Base-by-base conservation (phyloP, 2,888 invertebrate genomes). In the Lepidochitona cinerea region DNA sequence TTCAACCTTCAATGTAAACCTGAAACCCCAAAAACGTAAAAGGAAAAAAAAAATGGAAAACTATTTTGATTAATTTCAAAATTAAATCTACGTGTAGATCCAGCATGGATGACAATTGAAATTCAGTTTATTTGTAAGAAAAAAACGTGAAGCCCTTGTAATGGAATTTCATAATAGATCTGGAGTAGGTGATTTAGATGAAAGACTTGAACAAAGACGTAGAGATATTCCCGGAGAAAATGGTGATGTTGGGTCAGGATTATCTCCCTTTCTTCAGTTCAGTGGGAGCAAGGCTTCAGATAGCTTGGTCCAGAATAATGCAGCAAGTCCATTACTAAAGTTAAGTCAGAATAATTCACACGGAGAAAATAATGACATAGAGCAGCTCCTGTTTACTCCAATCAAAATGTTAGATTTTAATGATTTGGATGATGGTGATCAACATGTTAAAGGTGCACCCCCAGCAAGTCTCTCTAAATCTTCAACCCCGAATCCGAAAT, bases 391-490 rank as follows among this genome's bases (percentile, higher is more conserved):
- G 37, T 66, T 66, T 29, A 32, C 66, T 9, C 66, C 66, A 37
- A 37, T 66, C 37, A 66, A 66, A 29, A 37, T 37, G 35, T 37
- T 66, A 14, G 37, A 66, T 36, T 66, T 66, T 66, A 35, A 37
- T 66, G 66, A 66, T 26, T 35, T 35, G 3, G 37, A 66, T 1
- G 66, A 35, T 3, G 37, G 23, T 12, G 66, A 35, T 32, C 32
- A 37, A 12, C 37, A 37, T 3, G 14, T 18, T 14, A 3, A 26
- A 35, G n/a, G n/a, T n/a, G 35, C n/a, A n/a, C 33, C 37, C 2
- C n/a, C 35, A 32, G 66, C 66, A 1, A 66, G 66, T 35, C 12
- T 66, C 18, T 35, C 66, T 14, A 66, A 66, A 26, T 66, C 66
- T 4, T 66, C 66, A 3, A 66, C 66, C 2, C 66, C 66, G 9